Evolutionary conservation across 2,888 invertebrate genomes (phyloP), one percentile per base, ranked within the genome.

Genomic region (Macrosiphum euphorbiae): DNA sequence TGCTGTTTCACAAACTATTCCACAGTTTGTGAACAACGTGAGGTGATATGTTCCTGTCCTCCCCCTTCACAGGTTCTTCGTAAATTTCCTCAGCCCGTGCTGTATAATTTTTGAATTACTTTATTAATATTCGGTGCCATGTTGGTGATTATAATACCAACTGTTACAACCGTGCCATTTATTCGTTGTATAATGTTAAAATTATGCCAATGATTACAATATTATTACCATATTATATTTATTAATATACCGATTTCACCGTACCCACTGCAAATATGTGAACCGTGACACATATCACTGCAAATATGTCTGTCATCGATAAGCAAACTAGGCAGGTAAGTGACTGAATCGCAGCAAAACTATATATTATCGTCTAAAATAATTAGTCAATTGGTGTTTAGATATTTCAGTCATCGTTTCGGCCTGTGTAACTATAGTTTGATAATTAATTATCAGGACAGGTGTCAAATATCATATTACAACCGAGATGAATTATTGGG

Each of bases 71-170:
- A 78, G 3, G 20, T 35, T 78, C 20, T 78, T 8, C 78, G 7
- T 78, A 78, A 78, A 20, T 78, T 78, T 35, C 78, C 78, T 78
- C 20, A 78, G 78, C 20, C 20, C 35, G 78, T 78, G 7, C 78
- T 78, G 78, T 8, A 78, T 78, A 78, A 78, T 78, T 78, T 78
- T 78, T 35, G 20, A 20, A 35, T 78, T 78, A 78, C 8, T 78
- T 78, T 78, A 78, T 78, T 78, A 78, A 78, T 35, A 78, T 78
- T 78, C 35, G 78, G 78, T 35, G 78, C 78, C 35, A 78, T 78
- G 78, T 78, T 78, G 78, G 78, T 78, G 35, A 78, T 78, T 78
- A 78, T 78, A 78, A 78, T 78, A 78, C 35, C 78, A 78, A 78
- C 78, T 78, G 78, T 78, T 78, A 78, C 78, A 78, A 41, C 35